Base-by-base conservation (phyloP, 2,113 vertebrate species). In the Rhinoderma darwinii region DNA sequence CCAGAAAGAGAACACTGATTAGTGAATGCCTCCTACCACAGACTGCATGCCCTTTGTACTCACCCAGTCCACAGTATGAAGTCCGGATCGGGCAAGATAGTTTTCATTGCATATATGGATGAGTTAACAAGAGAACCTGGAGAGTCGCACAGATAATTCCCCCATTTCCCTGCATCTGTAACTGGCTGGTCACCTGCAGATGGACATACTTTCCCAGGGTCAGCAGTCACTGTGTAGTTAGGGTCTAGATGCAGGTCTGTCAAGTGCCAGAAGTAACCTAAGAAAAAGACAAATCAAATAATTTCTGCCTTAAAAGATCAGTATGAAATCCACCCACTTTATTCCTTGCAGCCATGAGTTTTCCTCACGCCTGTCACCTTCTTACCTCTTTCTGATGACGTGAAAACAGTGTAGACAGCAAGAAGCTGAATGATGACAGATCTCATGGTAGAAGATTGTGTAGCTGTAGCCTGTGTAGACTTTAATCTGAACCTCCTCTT, bases 31-130 rank as follows among this genome's bases (percentile, higher is more conserved):
- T 10, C 4, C 7, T 72, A 39, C 18, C 4, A 27, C 4, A 25
- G 7, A 35, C 17, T 35, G 4, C 61, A 44, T 74, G 41, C 12
- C 56, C 68, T 63, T 61, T 78, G 41, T 12, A 84, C 92, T 93
- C 92, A 99, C 98, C 98, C 98, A 0, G 96, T 99, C 98, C 97
- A 99, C 39, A 99, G 84, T 76, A 99, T 96, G 91, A 99, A 99
- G 92, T 98, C 96, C 0, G 95, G 98, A 32, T 91, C 80, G 0
- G 89, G 94, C 78, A 96, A 93, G 41, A 94, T 95, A 11, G 12
- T 47, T 89, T 91, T 95, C 97, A 98, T 98, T 81, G 96, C 94
- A 5, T 93, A 86, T 68, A 94, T 44, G 2, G 96, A 94, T 25
- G 96, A 96, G 90, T 90, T 90, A 20, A 99, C 95, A 10, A 99